phyloP scores from a whole-genome alignment of 2,113 vertebrate species.

The Catharus minimus region DNA sequence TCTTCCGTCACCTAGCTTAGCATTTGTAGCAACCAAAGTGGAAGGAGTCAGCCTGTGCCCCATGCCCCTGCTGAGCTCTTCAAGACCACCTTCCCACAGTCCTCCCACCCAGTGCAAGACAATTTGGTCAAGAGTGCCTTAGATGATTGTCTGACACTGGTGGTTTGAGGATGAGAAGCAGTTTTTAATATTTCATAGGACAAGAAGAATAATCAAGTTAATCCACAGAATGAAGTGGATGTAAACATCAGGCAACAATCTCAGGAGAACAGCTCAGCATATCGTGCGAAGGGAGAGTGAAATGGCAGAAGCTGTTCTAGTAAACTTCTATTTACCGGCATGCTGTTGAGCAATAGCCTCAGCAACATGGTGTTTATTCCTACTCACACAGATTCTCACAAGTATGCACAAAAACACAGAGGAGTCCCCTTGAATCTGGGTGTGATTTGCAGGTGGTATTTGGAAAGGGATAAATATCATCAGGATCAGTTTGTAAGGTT shows the following conservation, averaged over 20 bases:
- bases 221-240: neutral
- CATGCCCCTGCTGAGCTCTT: neutral
- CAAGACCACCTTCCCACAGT: neutral
- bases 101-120: neutral
- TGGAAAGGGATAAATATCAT: neutral
- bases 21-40: neutral
- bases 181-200: neutral
- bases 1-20: neutral
- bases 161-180: neutral
- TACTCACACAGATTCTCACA: neutral
- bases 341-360: slow-evolving; percentile 35
- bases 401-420: neutral
- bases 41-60: neutral
- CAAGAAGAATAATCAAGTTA: neutral
- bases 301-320: neutral
- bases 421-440: neutral
- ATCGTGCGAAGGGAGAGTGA: neutral
- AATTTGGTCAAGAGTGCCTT: neutral
- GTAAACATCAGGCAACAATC: neutral
- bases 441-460: neutral
- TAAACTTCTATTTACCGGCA: slow-evolving; percentile 37
- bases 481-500: neutral
- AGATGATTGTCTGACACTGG: neutral
- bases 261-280: neutral
- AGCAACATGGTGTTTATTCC: neutral